Evolutionary conservation across 1,140 invertebrate genomes (phyloP), one percentile per base, ranked within the genome.

Genomic region (Hestina assimilis): DNA sequence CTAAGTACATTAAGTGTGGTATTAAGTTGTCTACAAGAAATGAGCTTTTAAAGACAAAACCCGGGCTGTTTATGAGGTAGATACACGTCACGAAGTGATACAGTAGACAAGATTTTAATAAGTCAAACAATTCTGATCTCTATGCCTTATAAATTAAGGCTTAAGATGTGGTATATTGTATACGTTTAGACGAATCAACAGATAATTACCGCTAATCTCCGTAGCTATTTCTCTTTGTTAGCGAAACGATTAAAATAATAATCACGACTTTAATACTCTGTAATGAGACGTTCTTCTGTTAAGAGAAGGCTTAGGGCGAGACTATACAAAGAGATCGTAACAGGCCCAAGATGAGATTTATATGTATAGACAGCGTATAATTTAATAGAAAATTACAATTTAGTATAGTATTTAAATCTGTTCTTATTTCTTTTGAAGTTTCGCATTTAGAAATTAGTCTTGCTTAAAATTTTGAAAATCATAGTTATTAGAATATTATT

Each of bases 201-300:
- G n/a, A 69, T 74, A 81, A 81, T 81, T 76, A 72, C 61, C 53
- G 54, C 55, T 79, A 77, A 81, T 75, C 66, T 72, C 57, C n/a
- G 19, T 33, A 57, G 51, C 60, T 63, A 67, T 74, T 75, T 71
- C 69, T 64, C 72, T 80, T 82, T 81, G 75, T 78, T 75, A 76
- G 67, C 43, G 35, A 72, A 74, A 72, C 74, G 73, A 80, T 85
- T 80, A 85, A 85, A 85, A 80, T 85, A 83, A 79, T 81, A 77
- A 83, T 85, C 74, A 79, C 79, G 74, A 82, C 69, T 75, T 60
- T 77, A 78, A 73, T 78, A 71, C 65, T 45, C 29, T 52, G 61
- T 75, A 76, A 82, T 78, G 69, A 80, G 72, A 72, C 63, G 62
- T 73, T 72, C 61, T 61, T 54, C 67, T 63, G 63, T 64, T 50